Evolutionary conservation across 2,797 vertebrate genomes (phyloP).

Genomic region (Propithecus perrieri): DNA sequence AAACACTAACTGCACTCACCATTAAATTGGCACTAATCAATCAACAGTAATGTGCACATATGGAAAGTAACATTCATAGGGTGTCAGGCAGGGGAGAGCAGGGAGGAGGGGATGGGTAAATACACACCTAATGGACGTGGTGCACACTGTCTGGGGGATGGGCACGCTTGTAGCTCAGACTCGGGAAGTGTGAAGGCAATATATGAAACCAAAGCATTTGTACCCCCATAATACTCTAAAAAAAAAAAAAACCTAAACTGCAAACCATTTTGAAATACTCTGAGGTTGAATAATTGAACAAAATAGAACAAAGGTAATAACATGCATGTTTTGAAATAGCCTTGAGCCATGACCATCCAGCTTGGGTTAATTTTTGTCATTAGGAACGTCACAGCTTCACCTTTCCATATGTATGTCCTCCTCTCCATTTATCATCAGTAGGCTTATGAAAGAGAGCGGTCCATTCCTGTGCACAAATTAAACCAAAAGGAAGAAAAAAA

Average conservation of each 20-base stretch:
- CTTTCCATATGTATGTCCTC: constrained; percentile 18
- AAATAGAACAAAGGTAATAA: constrained; percentile 36
- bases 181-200: too few relatives aligned
- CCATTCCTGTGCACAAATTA: constrained; percentile 13
- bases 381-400: constrained; percentile 54
- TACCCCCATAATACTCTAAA: too few relatives aligned
- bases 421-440: constrained; percentile 3
- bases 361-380: constrained; percentile 64
- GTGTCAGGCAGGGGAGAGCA: too few relatives aligned
- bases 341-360: constrained; percentile 28
- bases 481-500: background rate
- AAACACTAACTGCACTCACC: too few relatives aligned
- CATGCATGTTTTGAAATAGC: constrained; percentile 9
- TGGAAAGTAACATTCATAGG: too few relatives aligned
- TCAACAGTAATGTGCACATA: too few relatives aligned
- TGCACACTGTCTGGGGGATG: too few relatives aligned
- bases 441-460: constrained; percentile 36
- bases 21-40: too few relatives aligned
- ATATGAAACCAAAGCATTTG: too few relatives aligned
- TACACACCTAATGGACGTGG: too few relatives aligned
- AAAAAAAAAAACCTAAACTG: background rate
- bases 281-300: constrained; percentile 18
- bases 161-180: too few relatives aligned
- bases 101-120: too few relatives aligned
- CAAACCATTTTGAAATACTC: constrained; percentile 48